phyloP scores from a whole-genome alignment of 2,113 vertebrate genomes.

The Odobenus rosmarus region DNA sequence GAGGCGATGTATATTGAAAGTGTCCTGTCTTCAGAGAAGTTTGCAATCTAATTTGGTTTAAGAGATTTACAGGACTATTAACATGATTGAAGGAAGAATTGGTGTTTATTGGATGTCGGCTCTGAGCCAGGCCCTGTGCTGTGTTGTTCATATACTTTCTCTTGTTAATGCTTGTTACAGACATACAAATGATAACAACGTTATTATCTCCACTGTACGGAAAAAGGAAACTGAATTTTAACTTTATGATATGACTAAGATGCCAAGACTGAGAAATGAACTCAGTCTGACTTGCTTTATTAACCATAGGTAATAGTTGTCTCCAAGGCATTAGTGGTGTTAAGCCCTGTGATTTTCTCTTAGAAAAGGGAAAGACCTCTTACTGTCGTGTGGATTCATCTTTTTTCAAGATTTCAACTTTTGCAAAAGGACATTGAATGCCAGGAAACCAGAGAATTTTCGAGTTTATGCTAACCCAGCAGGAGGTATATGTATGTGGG shows the following conservation, averaged over 20 bases:
- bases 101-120: background rate
- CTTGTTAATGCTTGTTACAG: background rate
- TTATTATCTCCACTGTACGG: background rate
- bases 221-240: background rate
- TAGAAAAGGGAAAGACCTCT: conserved; percentile 17
- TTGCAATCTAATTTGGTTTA: background rate
- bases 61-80: background rate
- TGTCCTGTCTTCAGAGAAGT: background rate
- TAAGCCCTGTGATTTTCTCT: background rate
- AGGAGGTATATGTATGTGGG: rapidly evolving
- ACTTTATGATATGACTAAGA: conserved; percentile 31
- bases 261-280: background rate
- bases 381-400: background rate
- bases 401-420: background rate
- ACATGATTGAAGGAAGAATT: background rate
- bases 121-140: background rate
- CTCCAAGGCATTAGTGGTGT: background rate
- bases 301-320: background rate
- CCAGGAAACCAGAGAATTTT: background rate
- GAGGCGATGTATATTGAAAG: background rate
- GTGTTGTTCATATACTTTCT: background rate
- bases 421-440: background rate
- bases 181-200: background rate
- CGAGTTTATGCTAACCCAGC: background rate
- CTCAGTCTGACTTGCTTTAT: background rate